Base-by-base conservation (phyloP, 2,888 invertebrate species). In the Anoplius nigerrimus region DNA sequence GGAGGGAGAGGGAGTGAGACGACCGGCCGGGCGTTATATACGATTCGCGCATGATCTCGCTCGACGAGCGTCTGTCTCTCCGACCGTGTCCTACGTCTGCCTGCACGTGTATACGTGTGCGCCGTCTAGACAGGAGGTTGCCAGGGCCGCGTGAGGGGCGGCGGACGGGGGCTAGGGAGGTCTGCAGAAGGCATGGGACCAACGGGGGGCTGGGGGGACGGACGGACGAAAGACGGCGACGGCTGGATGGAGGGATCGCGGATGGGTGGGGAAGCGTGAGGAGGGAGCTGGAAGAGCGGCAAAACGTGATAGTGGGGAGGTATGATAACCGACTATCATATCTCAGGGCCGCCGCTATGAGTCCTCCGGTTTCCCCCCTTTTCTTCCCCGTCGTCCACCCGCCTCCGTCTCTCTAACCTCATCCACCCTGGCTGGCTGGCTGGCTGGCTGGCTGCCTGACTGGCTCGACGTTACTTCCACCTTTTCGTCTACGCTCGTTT, bases 111-210 rank as follows among this genome's bases (percentile, higher is more conserved):
- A 71, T 78, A 78, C 75, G 84, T 83, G 83, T 80, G 83, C 83
- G 83, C 83, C 84, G 86, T 86, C 86, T 86, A 86, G 86, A 86
- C 86, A 83, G 84, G 84, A 84, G 84, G 85, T 84, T 84, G 83
- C 80, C 80, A 83, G 83, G 80, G 82, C 52, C 71, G 77, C 73
- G 75, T 69, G 81, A 76, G 78, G 72, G 72, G 69, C 68, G 79
- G 71, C 76, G 72, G 73, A 69, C 66, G 67, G 72, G 61, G 68
- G 22, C 20, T 13, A 18, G 13, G 56, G 52, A 54, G 65, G 24
- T 21, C 57, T 24, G 55, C 51, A 20, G 57, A 64, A 46, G 62
- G 57, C 45, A 61, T 59, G 42, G 55, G 48, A 24, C 27, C 20
- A 22, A 54, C 18, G 27, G n/a, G 56, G 13, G n/a, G 48, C 2